Evolutionary conservation across 2,888 invertebrate genomes (phyloP), one percentile per base, ranked within the genome.

Genomic region (Sabatieria punctata): DNA sequence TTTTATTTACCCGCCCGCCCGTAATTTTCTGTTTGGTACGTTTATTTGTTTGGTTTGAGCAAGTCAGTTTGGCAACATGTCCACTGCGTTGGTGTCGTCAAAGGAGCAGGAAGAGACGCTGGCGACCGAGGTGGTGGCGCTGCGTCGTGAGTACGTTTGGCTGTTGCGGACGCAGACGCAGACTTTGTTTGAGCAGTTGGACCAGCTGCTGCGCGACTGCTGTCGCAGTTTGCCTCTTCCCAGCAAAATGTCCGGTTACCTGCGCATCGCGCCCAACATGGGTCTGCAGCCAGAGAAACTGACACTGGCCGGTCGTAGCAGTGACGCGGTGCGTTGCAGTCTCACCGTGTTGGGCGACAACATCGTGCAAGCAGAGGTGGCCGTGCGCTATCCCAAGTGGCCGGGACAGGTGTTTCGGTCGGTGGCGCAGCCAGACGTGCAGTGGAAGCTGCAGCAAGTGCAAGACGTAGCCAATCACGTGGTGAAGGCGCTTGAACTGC

Each of bases 401-500:
- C 57, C 59, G 4, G 57, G 59, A 6, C 60, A 61, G 11, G 49
- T 52, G 35, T 60, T 53, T 49, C 63, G 65, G 45, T 66, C 68
- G 13, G 60, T 60, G 6, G 66, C 70, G 26, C 61, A 62, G 49
- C 66, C 67, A 22, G 68, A 68, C 30, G 59, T 62, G 6, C 65
- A 66, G 37, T 71, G 71, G 70, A 68, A 64, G 49, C 51, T 70
- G 36, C 67, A 67, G 45, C 69, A 70, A 59, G 55, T 70, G 4
- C 69, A 30, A 15, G 30, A 30, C 30, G 30, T 30, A 8, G 30
- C 8, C 30, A 30, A 66, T 51, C 60, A 61, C 47, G 55, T 66
- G 24, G 60, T 57, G 26, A 53, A 52, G 24, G 61, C 66, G 15
- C 46, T 65, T 25, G 47, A 52, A 36, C 46, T 51, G 11, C 49